Evolutionary conservation across 1,140 invertebrate genomes (phyloP).

Genomic region (Neodiprion virginianus): DNA sequence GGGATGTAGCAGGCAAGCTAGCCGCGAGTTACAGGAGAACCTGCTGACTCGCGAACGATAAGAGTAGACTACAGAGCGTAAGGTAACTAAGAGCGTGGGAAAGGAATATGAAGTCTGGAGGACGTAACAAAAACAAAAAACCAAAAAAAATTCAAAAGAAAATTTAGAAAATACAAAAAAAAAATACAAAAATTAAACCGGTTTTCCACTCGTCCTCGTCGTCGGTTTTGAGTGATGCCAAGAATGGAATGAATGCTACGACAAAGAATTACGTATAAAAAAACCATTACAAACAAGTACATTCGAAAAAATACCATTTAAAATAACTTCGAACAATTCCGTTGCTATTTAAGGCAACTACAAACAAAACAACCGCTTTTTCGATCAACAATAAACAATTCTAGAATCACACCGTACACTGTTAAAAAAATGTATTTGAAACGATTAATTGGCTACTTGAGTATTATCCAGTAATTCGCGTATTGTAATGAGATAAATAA

Average conservation of each 20-base stretch:
- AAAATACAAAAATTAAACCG: slow-evolving; percentile 9
- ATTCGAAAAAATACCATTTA: neutral
- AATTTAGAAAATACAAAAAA: neutral
- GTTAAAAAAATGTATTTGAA: neutral
- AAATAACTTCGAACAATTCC: neutral
- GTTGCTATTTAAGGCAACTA: neutral
- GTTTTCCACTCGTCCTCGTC: slow-evolving; percentile 18
- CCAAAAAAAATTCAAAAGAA: neutral
- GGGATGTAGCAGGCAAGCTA: too few relatives aligned
- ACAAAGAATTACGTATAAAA: neutral
- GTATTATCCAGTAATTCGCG: too few relatives aligned
- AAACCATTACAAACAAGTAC: neutral
- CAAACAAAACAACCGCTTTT: neutral
- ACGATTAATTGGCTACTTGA: neutral
- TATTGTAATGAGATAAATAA: neutral
- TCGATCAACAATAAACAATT: neutral
- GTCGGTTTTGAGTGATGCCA: slow-evolving; percentile 20
- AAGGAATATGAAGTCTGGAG: too few relatives aligned
- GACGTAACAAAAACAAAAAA: too few relatives aligned
- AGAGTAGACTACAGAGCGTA: too few relatives aligned
- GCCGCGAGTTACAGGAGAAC: too few relatives aligned
- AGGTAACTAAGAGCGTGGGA: too few relatives aligned
- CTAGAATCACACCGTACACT: neutral
- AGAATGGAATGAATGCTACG: slow-evolving; percentile 10
- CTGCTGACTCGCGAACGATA: too few relatives aligned